Percentiles rank a stretch among this genome's conserved stretches.
Conservation (phyloP, 2,888 invertebrate species). For the Apomyelois bistriatella region DNA sequence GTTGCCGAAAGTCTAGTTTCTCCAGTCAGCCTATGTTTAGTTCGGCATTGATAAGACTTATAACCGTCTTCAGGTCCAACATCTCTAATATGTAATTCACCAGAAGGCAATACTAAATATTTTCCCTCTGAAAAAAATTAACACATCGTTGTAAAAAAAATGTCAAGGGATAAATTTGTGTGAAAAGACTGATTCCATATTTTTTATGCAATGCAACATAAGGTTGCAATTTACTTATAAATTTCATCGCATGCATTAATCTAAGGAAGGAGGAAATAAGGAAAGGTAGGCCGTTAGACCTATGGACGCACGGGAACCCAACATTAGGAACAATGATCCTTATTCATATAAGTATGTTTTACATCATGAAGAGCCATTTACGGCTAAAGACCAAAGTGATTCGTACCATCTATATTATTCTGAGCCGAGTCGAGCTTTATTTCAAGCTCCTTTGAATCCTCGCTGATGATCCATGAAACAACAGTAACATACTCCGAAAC, state of each 20-base stretch:
- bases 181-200: neutral
- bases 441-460: slow-evolving; percentile 75
- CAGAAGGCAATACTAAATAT: slow-evolving; percentile 95
- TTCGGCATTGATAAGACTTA: slow-evolving; percentile 96
- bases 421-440: slow-evolving; percentile 63
- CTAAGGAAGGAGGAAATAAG: slow-evolving; percentile 79
- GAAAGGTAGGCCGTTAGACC: slow-evolving; percentile 82
- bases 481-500: slow-evolving; percentile 94
- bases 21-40: slow-evolving; percentile 94
- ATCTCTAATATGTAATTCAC: slow-evolving; percentile 96
- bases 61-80: slow-evolving; percentile 96
- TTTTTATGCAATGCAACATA: slow-evolving; percentile 48
- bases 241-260: slow-evolving; percentile 62
- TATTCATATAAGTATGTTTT: slow-evolving; percentile 22
- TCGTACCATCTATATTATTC: slow-evolving; percentile 56
- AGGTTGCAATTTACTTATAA: slow-evolving; percentile 70
- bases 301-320: slow-evolving; percentile 70
- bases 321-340: slow-evolving; percentile 47
- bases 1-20: slow-evolving; percentile 96
- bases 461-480: slow-evolving; percentile 92
- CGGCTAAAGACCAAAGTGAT: slow-evolving; percentile 19
- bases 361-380: slow-evolving; percentile 19
- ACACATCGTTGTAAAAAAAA: slow-evolving; percentile 19
- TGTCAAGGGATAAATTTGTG: neutral
- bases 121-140: slow-evolving; percentile 88